These are phyloP conservation scores for Cheirogaleus major DNA, from an alignment of 2,797 vertebrate species.

Conservation along the genomic window DNA sequence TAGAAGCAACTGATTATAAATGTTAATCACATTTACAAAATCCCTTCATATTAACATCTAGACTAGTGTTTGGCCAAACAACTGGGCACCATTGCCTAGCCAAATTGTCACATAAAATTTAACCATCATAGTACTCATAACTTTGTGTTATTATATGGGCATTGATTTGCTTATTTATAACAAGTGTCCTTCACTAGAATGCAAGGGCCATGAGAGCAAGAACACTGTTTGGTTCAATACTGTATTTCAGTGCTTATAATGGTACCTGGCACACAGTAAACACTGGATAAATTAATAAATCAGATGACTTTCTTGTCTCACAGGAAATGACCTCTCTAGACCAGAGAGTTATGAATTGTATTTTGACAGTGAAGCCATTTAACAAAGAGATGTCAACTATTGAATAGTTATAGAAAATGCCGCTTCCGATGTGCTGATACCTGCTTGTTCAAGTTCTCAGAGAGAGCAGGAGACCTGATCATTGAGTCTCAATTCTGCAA, in stretches of 20 bases:
- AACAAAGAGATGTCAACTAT: background rate
- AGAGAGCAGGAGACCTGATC: background rate
- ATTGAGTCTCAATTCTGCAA: background rate
- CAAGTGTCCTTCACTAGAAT: background rate
- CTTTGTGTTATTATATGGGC: background rate
- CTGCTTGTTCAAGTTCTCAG: background rate
- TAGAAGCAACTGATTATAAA: background rate
- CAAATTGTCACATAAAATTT: background rate
- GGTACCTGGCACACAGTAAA: background rate
- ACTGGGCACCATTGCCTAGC: background rate
- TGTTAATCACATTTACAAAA: background rate
- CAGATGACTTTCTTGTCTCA: background rate
- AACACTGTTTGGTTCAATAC: background rate
- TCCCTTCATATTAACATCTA: background rate
- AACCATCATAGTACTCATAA: background rate
- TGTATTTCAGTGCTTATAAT: too few relatives aligned
- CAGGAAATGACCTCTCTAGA: background rate
- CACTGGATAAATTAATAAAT: background rate
- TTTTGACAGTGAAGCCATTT: background rate
- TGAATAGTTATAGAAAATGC: background rate
- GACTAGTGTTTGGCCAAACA: background rate
- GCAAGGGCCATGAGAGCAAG: background rate
- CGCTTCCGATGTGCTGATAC: background rate
- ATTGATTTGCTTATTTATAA: background rate
- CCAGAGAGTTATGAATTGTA: background rate